Evolutionary conservation across 2,113 vertebrate species (phyloP).

Genomic region (Chiloscyllium plagiosum): DNA sequence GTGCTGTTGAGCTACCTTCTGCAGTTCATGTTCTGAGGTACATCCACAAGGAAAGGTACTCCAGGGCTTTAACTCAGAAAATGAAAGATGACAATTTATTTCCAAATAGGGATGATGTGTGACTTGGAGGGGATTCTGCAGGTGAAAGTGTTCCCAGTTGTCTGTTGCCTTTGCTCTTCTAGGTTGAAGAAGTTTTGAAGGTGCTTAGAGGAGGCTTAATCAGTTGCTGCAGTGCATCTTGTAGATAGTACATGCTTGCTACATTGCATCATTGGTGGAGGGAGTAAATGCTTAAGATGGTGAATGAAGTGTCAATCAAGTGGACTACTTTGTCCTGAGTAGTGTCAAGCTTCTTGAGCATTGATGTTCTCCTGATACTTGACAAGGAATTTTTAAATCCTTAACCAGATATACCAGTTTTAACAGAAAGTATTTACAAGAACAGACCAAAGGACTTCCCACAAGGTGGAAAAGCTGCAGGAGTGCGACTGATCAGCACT

Average conservation of each 20-base stretch:
- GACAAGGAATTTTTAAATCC: conserved; percentile 41
- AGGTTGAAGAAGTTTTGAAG: not conserved
- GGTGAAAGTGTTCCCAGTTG: no score
- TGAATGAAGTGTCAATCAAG: not conserved
- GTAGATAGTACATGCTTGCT: not conserved
- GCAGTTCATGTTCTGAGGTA: not conserved
- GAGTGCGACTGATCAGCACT: conserved; percentile 45
- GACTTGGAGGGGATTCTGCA: not conserved
- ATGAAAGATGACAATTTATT: not conserved
- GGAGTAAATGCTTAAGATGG: not conserved
- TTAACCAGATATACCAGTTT: conserved; percentile 65
- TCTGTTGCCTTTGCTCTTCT: not conserved
- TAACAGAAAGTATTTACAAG: conserved; percentile 52
- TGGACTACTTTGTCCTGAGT: not conserved
- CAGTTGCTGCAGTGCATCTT: not conserved
- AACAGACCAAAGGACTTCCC: conserved; percentile 46
- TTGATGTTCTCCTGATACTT: not conserved
- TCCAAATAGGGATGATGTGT: not conserved
- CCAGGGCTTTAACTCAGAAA: not conserved
- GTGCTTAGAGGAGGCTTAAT: not conserved
- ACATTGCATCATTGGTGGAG: not conserved
- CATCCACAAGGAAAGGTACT: not conserved
- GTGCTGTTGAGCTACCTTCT: not conserved
- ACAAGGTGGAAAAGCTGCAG: conserved; percentile 46
- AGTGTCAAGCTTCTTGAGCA: not conserved